Evolutionary conservation across 1,140 invertebrate genomes (phyloP).

Genomic region (Leptinotarsa lineolata): DNA sequence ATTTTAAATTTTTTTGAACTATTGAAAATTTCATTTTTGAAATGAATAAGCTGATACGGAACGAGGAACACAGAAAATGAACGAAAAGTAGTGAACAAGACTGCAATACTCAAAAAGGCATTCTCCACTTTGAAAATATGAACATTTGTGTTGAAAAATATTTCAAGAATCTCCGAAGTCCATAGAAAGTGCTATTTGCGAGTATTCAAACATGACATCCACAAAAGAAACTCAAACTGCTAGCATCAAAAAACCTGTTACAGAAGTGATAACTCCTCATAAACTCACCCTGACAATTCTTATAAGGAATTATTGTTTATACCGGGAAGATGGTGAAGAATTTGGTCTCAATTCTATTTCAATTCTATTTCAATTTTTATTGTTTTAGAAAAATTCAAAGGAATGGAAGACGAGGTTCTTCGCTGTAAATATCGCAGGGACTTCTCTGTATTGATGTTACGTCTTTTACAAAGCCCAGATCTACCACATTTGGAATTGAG

Average conservation of each 20-base stretch:
- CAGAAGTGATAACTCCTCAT: conserved; percentile 62
- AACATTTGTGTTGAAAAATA: no score
- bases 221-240: conserved; percentile 18
- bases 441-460: conserved; percentile 67
- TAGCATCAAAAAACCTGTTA: conserved; percentile 27
- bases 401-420: not conserved
- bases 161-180: no score
- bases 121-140: no score
- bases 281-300: conserved; percentile 62
- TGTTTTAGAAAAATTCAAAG: conserved; percentile 17
- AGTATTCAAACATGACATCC: not conserved
- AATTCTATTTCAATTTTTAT: conserved; percentile 23
- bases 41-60: no score
- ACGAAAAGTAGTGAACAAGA: no score
- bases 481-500: conserved; percentile 65
- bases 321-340: conserved; percentile 57
- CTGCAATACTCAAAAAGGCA: no score
- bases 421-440: conserved; percentile 54
- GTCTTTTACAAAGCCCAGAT: conserved; percentile 71
- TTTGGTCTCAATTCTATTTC: not conserved
- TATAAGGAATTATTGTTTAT: conserved; percentile 61
- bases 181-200: no score
- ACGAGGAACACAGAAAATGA: no score
- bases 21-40: no score
- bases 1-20: no score